Conservation (phyloP, 1,140 invertebrate species). For the Onthophagus taurus region DNA sequence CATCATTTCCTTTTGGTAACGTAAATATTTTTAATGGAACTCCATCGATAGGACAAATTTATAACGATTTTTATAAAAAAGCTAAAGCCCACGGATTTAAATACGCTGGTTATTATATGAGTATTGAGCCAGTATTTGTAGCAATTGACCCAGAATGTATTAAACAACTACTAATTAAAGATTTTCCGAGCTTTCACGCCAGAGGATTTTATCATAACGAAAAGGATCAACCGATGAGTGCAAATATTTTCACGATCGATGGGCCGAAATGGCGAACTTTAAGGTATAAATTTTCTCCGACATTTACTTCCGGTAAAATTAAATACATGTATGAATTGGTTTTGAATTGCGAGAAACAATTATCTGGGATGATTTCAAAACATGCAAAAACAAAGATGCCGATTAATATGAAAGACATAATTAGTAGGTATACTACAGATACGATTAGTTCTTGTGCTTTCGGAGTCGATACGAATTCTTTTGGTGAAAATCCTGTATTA, state of each 20-base stretch:
- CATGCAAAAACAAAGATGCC: conserved; percentile 11
- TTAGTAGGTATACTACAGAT: conserved; percentile 24
- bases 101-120: conserved; percentile 17
- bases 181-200: conserved; percentile 42
- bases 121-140: conserved; percentile 17
- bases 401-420: conserved; percentile 29
- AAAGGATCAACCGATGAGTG: conserved; percentile 39
- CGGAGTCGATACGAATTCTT: conserved; percentile 1
- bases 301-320: conserved; percentile 46
- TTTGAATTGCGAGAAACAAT: conserved; percentile 24
- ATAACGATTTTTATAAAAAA: conserved; percentile 24
- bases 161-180: conserved; percentile 37
- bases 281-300: conserved; percentile 38
- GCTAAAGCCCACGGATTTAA: conserved; percentile 19
- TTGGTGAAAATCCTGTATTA: background rate
- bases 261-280: conserved; percentile 41
- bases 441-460: conserved; percentile 6
- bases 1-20: conserved; percentile 32
- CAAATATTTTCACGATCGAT: conserved; percentile 39
- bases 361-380: conserved; percentile 8
- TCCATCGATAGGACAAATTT: conserved; percentile 27
- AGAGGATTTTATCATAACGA: conserved; percentile 36
- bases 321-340: conserved; percentile 45
- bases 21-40: conserved; percentile 23
- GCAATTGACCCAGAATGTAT: conserved; percentile 41